Evolutionary conservation across 2,888 invertebrate species (phyloP), one percentile per base, ranked within the genome.

Genomic region (Galeruca laticollis): DNA sequence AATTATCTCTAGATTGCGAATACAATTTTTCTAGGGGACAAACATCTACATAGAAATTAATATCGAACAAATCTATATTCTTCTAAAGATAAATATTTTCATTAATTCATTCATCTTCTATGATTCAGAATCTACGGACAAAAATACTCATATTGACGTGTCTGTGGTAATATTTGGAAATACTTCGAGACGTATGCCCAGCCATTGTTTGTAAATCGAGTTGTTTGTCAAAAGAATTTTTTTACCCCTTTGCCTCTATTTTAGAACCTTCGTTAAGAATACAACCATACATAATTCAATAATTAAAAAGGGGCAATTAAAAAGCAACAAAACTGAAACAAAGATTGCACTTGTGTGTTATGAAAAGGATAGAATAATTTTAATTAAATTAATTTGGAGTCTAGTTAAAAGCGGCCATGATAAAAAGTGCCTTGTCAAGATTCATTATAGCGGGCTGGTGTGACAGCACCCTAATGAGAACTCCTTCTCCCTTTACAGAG

Each of bases 361-460:
- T 73, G 72, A 73, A 72, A 72, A 75, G 79, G 77, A 80, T 77
- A 81, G 81, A 82, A 81, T 82, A 82, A 83, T 80, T 82, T 82
- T 83, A 83, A 84, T 84, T 84, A 83, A 84, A 83, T 84, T 83
- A 84, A 84, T 84, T 84, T 82, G 82, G 81, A 82, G 81, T 83
- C 81, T 81, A 82, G 83, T 83, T 83, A 82, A 83, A 83, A 82
- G 81, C 80, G 76, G 77, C 81, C 81, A 80, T 80, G 83, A 82
- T 82, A 84, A 84, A 84, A 83, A 84, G 83, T 83, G 82, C 81
- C 81, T 83, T 82, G 84, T 84, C 83, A 82, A 84, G 84, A 84
- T 84, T 84, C 84, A 84, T 84, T 84, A 84, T 84, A 80, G 81
- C 79, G 81, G 79, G 83, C 81, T 82, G 82, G 83, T 82, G 83